A percentile compares a stretch with the other conserved stretches of the same genome.
Evolutionary conservation across 2,888 invertebrate genomes (phyloP).

Genomic region (Leistus spinibarbis): DNA sequence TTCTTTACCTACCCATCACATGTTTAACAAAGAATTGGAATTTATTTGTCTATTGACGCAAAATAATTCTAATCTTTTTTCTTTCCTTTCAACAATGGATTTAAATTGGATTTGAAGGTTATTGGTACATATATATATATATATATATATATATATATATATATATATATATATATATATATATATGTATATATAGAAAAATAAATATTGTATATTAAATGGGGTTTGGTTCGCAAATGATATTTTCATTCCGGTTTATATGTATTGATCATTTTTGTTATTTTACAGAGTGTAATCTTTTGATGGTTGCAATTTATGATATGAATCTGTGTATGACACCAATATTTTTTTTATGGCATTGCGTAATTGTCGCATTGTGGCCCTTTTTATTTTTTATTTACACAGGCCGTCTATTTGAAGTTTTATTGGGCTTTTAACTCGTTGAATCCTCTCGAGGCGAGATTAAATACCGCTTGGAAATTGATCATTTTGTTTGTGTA

Average conservation of each 20-base stretch:
- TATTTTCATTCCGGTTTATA: no score
- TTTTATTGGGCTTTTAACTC: not conserved
- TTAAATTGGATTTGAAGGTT: not conserved
- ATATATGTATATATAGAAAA: constrained; percentile 2
- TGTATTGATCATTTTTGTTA: no score
- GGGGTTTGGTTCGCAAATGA: no score
- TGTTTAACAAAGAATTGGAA: not conserved
- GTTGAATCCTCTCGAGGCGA: not conserved
- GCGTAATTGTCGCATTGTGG: not conserved
- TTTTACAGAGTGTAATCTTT: not conserved
- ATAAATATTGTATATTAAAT: not conserved
- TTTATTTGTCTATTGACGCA: no score
- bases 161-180: constrained; percentile 13
- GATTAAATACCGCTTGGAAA: not conserved
- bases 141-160: constrained; percentile 7
- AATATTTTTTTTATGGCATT: not conserved
- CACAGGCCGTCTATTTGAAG: not conserved
- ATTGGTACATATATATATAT: not conserved
- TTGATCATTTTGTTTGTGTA: not conserved
- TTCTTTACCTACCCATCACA: not conserved
- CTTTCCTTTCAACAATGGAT: no score
- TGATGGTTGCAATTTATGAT: not conserved
- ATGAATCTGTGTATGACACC: not conserved
- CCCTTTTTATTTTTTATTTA: not conserved
- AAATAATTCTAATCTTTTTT: not conserved